Conservation (phyloP, 2,113 vertebrate species). For the Axis porcinus region DNA sequence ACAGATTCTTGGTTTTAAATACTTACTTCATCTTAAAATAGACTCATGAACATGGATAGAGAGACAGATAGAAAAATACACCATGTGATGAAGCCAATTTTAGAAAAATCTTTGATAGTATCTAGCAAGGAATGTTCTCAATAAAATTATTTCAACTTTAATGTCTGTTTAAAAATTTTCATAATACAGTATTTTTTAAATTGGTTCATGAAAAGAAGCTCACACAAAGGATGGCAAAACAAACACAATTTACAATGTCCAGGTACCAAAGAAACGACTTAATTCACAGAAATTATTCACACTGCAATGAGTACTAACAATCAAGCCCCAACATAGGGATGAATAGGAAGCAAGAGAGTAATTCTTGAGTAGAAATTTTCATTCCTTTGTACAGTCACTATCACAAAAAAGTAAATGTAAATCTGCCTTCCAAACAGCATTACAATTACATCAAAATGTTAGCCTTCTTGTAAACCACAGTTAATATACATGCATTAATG, state of each 20-base stretch:
- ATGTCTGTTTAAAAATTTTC: background rate
- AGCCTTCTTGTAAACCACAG: background rate
- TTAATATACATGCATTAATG: background rate
- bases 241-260: background rate
- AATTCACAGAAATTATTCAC: background rate
- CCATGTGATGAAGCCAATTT: background rate
- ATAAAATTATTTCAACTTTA: background rate
- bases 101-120: background rate
- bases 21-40: background rate
- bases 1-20: background rate
- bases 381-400: background rate
- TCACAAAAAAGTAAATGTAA: background rate
- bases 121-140: background rate
- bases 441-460: background rate
- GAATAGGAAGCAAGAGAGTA: background rate
- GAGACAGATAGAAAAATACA: background rate
- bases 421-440: background rate
- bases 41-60: background rate
- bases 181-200: background rate
- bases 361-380: background rate
- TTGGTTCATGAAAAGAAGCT: background rate
- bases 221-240: background rate
- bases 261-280: background rate
- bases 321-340: background rate
- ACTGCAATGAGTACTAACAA: background rate